Evolutionary conservation across 2,797 vertebrate species (phyloP).

Genomic region (Chelon labrosus): DNA sequence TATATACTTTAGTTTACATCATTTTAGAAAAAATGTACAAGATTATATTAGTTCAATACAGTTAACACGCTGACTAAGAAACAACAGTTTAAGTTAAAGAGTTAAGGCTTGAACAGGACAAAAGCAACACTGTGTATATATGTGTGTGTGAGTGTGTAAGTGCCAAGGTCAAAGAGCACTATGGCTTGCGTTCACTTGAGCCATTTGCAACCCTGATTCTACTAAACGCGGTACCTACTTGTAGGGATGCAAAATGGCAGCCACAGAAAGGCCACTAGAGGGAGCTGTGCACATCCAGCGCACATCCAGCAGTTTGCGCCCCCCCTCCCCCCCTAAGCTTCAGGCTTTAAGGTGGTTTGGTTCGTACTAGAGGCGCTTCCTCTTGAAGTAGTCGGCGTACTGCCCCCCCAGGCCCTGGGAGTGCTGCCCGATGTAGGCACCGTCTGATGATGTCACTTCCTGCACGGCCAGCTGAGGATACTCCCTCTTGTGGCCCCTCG

Average conservation of each 20-base stretch:
- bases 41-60: constrained; percentile 65
- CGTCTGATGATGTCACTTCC: constrained; percentile 86
- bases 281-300: constrained; percentile 64
- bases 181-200: constrained; percentile 78
- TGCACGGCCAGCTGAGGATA: constrained; percentile 89
- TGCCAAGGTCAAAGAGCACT: constrained; percentile 74
- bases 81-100: constrained; percentile 71
- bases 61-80: constrained; percentile 65
- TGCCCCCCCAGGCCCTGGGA: constrained; percentile 87
- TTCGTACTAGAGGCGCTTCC: constrained; percentile 91
- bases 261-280: constrained; percentile 78
- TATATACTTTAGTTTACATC: constrained; percentile 53
- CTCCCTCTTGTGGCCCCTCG: constrained; percentile 92
- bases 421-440: constrained; percentile 87
- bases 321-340: constrained; percentile 41
- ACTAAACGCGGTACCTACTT: constrained; percentile 49
- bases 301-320: constrained; percentile 25
- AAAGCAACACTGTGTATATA: constrained; percentile 69
- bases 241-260: constrained; percentile 70
- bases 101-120: constrained; percentile 87
- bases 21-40: constrained; percentile 72
- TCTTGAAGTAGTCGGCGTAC: constrained; percentile 93
- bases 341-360: constrained; percentile 62
- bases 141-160: constrained; percentile 25
- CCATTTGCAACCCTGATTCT: constrained; percentile 66